These are phyloP conservation scores for Burhinus oedicnemus DNA, from an alignment of 2,113 vertebrate species.

Conservation along the genomic window DNA sequence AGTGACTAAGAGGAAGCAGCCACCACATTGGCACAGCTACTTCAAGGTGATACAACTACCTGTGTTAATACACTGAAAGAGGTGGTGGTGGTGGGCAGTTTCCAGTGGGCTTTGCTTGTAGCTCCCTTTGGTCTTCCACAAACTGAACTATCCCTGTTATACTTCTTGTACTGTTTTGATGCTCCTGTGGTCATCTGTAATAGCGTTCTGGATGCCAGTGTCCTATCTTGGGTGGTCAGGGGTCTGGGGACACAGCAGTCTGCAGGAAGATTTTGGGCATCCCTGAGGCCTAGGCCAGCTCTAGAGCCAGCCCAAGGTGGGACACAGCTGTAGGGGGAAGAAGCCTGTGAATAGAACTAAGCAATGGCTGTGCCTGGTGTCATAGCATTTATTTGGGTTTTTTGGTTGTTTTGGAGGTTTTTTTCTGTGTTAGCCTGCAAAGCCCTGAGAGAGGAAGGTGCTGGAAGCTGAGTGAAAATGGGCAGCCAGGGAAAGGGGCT, in stretches of 20 bases:
- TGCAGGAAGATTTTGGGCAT: neutral
- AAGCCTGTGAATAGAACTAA: neutral
- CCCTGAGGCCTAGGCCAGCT: neutral
- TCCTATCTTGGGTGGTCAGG: neutral
- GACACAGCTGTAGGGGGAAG: neutral
- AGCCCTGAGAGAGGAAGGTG: neutral
- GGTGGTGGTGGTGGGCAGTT: neutral
- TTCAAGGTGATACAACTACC: neutral
- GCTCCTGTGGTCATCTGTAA: neutral
- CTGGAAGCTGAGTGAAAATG: neutral
- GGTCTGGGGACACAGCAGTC: neutral
- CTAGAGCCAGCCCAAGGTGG: neutral
- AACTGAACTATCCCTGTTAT: neutral
- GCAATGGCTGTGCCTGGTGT: neutral
- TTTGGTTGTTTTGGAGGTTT: neutral
- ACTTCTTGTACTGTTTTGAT: neutral
- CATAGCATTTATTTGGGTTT: neutral
- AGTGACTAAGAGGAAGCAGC: neutral
- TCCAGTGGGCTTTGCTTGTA: neutral
- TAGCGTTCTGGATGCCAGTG: neutral
- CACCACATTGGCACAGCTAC: rapidly evolving
- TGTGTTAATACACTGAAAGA: neutral
- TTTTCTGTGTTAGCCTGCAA: neutral
- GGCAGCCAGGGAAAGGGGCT: neutral
- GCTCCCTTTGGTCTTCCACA: neutral